phyloP scores from a whole-genome alignment of 2,888 invertebrate genomes.

The Latrodectus hesperus region DNA sequence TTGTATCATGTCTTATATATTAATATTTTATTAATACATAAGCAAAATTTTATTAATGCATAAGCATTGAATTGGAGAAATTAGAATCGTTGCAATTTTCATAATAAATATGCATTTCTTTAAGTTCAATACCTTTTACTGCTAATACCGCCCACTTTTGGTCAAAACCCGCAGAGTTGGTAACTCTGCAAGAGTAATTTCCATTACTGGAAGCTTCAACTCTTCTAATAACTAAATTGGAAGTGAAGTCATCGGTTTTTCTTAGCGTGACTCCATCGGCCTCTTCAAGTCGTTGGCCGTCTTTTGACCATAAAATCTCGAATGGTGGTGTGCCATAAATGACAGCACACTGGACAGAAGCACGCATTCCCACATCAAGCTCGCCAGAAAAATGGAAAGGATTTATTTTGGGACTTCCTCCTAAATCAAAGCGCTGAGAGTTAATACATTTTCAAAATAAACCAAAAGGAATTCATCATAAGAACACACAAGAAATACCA shows the following conservation, averaged over 20 bases:
- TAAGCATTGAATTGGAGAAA: too few relatives aligned
- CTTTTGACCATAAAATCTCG: conserved; percentile 49
- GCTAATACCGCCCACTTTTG: background rate
- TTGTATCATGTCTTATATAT: too few relatives aligned
- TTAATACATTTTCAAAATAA: too few relatives aligned
- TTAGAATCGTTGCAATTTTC: too few relatives aligned
- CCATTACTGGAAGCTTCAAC: background rate
- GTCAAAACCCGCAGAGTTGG: background rate
- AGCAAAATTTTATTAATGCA: too few relatives aligned
- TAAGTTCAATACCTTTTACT: background rate
- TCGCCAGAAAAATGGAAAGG: conserved; percentile 38
- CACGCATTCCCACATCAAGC: conserved; percentile 18
- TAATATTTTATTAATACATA: too few relatives aligned
- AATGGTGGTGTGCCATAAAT: conserved; percentile 48
- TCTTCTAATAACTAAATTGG: background rate
- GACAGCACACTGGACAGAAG: conserved; percentile 36
- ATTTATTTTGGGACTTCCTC: conserved; percentile 3
- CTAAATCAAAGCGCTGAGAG: background rate
- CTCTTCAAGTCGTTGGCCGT: conserved; percentile 5
- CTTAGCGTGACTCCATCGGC: background rate
- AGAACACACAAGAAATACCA: too few relatives aligned
- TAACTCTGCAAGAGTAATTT: background rate
- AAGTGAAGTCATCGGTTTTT: background rate
- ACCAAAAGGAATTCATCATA: too few relatives aligned
- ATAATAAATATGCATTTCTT: too few relatives aligned